phyloP scores from a whole-genome alignment of 2,113 vertebrate species.

The Alectura lathami region DNA sequence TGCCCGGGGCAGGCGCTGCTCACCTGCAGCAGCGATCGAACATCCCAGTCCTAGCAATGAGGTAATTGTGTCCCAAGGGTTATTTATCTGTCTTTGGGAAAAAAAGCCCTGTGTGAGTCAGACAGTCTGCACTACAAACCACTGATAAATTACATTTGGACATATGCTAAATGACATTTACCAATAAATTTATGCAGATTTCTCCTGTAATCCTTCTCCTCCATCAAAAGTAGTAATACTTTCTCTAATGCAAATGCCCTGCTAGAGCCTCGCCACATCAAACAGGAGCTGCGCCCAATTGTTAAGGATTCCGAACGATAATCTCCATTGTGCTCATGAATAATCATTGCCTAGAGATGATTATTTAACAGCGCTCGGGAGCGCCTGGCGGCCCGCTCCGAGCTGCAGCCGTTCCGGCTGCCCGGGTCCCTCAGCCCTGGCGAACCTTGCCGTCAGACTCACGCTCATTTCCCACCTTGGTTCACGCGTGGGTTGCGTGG shows the following conservation, averaged over 20 bases:
- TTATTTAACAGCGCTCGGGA: not conserved
- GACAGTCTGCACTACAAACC: constrained; percentile 15
- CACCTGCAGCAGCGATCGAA: not conserved
- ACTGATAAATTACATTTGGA: constrained; percentile 42
- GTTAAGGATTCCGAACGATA: not conserved
- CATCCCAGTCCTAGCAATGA: not conserved
- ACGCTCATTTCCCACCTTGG: not conserved
- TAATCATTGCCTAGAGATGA: constrained; percentile 17
- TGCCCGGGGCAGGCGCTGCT: not conserved
- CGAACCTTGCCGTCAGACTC: not conserved
- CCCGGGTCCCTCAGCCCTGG: not conserved
- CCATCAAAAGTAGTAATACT: constrained; percentile 50
- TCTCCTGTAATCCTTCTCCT: constrained; percentile 63
- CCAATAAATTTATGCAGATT: constrained; percentile 63
- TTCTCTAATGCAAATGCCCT: constrained; percentile 47
- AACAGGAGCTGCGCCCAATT: constrained; percentile 17
- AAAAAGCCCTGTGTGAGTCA: constrained; percentile 16
- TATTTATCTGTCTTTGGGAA: constrained; percentile 26
- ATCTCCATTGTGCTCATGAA: constrained; percentile 55
- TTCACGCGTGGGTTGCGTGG: not conserved
- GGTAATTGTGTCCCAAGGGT: constrained; percentile 24
- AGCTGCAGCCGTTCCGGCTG: not conserved
- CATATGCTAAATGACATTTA: constrained; percentile 61
- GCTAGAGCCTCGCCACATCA: constrained; percentile 3
- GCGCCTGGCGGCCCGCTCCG: not conserved